Evolutionary conservation across 2,888 invertebrate genomes (phyloP), one percentile per base, ranked within the genome.

Genomic region (Orthonevra nobilis): DNA sequence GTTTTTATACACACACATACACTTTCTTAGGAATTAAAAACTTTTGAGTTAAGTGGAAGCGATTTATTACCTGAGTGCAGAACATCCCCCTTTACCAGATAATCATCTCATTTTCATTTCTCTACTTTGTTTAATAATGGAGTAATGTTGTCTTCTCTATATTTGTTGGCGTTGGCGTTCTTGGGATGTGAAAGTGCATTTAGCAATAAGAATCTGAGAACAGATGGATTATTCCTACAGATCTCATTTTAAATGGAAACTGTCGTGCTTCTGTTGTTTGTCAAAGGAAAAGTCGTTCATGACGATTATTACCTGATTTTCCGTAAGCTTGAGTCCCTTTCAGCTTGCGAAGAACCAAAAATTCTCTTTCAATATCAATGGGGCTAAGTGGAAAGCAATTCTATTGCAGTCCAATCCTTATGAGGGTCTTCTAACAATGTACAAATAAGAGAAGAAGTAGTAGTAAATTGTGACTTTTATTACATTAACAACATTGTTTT

Each of bases 21-120:
- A 30, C 42, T 64, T 64, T 48, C 42, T 34, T 46, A 34, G 7
- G 66, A 74, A 75, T 61, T 63, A 69, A 63, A 3, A 69, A 69
- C 54, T 61, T 69, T 63, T 44, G 50, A 56, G 54, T 63, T 63
- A 56, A 58, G 56, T 36, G 26, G 42, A 44, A 30, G 50, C 42
- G 50, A 69, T 63, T 69, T 75, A 69, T 69, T 63, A 42, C 56
- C 48, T 50, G 52, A 36, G 48, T 63, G 50, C 28, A 61, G 19
- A 46, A 34, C 60, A 46, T 69, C 54, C 46, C 61, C 56, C 54
- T 69, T 69, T 69, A 69, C 54, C 46, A 54, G 60, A 54, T 54
- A 54, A 61, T 61, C 44, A 60, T 44, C 60, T 6, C 32, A 32
- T 28, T 61, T 66, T 52, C 26, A 19, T 38, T 66, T 66, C 14